Base-by-base conservation (phyloP, 2,797 vertebrate species). In the Sebastes goodei region DNA sequence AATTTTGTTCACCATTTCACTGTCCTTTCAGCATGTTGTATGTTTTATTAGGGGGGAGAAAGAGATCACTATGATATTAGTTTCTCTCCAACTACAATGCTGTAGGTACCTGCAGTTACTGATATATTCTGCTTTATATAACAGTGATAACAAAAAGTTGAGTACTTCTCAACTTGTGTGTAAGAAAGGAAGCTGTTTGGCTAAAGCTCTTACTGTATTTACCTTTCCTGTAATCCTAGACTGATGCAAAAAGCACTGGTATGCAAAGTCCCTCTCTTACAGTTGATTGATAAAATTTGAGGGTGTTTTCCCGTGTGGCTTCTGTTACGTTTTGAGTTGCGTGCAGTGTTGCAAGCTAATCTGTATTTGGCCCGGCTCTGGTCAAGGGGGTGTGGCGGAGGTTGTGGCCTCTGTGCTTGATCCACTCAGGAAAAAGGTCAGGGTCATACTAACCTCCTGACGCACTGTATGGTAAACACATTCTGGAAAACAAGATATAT, bases 301-400 rank as follows among this genome's bases (percentile, higher is more conserved):
- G 57, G 9, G 14, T 55, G 61, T 83, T 82, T 71, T 11, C 20
- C 32, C n/a, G 12, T 30, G 32, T 71, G 72, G 70, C 62, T 61
- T 81, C 56, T 66, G 63, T 78, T 71, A 25, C 10, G 7, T 74
- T 87, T 84, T 74, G 67, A 57, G 59, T 82, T 85, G 78, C 70
- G n/a, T 75, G 80, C 64, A 38, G 38, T 78, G 74, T 86, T 75
- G 55, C 25, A 77, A 86, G 71, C 57, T 93, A 91, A 90, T 93
- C 89, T 87, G 81, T 77, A 80, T 88, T 91, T 86, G 78, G 70
- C 79, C 57, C 7, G 14, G 76, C 77, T 86, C 67, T 67, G 73
- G 85, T 89, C 72, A 74, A 61, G 72, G 71, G 60, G 68, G 25
- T 49, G 53, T 71, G 56, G 49, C 32, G 5, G 60, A 69, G 78